Evolutionary conservation across 1,140 invertebrate genomes (phyloP), one percentile per base, ranked within the genome.

Genomic region (Ceratina calcarata): DNA sequence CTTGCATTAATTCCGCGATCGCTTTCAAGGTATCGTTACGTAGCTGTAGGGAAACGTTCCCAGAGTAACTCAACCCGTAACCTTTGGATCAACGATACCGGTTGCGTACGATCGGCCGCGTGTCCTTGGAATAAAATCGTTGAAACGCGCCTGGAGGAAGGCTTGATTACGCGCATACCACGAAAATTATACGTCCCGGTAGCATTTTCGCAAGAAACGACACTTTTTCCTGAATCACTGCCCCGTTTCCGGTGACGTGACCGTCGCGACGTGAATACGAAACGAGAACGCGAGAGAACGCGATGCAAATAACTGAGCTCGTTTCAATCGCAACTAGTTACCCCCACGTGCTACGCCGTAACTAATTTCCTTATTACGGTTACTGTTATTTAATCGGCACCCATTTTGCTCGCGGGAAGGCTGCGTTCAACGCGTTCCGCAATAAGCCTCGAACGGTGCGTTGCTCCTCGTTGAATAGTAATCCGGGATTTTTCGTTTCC

Each of bases 371-470:
- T 51, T 73, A 27, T 65, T 73, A 55, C 13, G 20, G 32, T 73
- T 72, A 45, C 60, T 71, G 49, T 64, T 73, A 79, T 73, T 73
- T 62, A 70, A 78, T 71, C 75, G 15, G 37, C 20, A 22, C 12
- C 22, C 3, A 2, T n/a, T 27, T n/a, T n/a, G 24, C 45, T 65
- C 60, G 49, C 20, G 16, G 16, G 22, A 74, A 55, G 24, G 51
- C 13, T 15, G 6, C 24, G n/a, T n/a, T 12, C 64, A 27, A 60
- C n/a, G 55, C 15, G 37, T 55, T 2, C 24, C 6, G 4, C 27
- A 32, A 32, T 32, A 32, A 32, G 27, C 27, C 27, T 32, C 27
- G 27, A 32, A 32, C 27, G 32, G 3, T 0, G 20, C 51, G 24
- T 55, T 51, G 37, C 37, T 3, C 12, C 37, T 12, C 7, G 60